A percentile compares a stretch with the other conserved stretches of the same genome.
These are phyloP conservation scores for Orthosia incerta DNA, from an alignment of 2,888 invertebrate genomes.

Conservation along the genomic window DNA sequence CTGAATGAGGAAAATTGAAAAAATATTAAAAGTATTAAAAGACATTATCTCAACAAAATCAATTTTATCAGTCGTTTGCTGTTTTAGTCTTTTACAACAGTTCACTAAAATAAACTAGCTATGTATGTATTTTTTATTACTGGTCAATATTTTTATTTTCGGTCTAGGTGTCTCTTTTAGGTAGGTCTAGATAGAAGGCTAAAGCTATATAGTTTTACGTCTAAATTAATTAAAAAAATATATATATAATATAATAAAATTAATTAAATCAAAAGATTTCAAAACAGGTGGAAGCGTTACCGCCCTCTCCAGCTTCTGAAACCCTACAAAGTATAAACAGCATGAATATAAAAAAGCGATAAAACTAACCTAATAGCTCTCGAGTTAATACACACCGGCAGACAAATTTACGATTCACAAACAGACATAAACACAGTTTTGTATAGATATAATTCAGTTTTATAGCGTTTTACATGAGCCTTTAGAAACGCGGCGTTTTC, in stretches of 20 bases:
- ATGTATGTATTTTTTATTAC: background rate
- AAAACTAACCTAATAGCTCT: constrained; percentile 66
- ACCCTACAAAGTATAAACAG: constrained; percentile 61
- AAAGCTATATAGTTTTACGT: background rate
- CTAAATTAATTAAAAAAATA: background rate
- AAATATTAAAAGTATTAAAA: background rate
- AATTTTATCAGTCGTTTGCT: background rate
- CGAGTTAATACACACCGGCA: constrained; percentile 62
- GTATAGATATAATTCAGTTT: constrained; percentile 67
- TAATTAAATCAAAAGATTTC: background rate
- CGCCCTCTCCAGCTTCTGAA: background rate
- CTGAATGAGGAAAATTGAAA: background rate
- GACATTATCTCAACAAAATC: no score
- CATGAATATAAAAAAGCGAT: constrained; percentile 64
- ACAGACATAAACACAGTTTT: constrained; percentile 67
- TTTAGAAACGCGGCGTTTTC: constrained; percentile 57
- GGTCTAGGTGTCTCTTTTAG: no score
- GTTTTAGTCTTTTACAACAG: background rate
- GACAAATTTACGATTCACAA: constrained; percentile 69
- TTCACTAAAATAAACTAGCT: background rate
- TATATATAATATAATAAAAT: no score
- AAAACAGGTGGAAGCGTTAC: constrained; percentile 14
- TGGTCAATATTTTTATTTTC: background rate
- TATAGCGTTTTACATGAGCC: constrained; percentile 54
- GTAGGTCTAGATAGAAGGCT: no score